Base-by-base conservation (phyloP, 2,113 vertebrate genomes). In the Catharus bicknelli region DNA sequence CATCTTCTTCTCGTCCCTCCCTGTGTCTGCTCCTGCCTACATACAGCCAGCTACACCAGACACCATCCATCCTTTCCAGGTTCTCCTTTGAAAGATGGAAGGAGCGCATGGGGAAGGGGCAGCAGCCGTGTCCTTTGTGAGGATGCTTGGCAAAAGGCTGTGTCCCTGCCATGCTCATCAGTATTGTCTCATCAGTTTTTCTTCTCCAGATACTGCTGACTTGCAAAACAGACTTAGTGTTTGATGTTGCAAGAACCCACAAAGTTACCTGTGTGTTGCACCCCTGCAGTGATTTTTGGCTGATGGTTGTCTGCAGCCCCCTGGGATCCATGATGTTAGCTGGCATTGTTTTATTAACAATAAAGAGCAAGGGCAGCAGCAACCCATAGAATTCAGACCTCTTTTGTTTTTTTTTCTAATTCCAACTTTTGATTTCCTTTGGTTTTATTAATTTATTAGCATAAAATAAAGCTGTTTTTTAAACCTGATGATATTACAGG, bases 301-400 rank as follows among this genome's bases (percentile, higher is more conserved):
- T 69, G 50, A 7, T 59, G 23, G 21, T 4, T 72, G 5, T 45
- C 19, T 14, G 5, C 26, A 87, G 47, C 5, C 17, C 10, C 10
- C 6, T 3, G 2, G 16, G 18, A 43, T 16, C 9, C 2, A 2
- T 30, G 11, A 29, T 23, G 2, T 2, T 57, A 7, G 4, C 1
- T 76, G 16, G 18, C 22, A 23, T 58, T 36, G 29, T 5, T 64
- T 22, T 38, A 32, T 14, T 45, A 50, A 38, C 9, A 84, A 80
- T 63, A n/a, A 81, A 59, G 26, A 55, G 17, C 17, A 87, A 50
- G 2, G 4, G 17, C 26, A 79, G 30, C 30, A 53, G 10, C 27
- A 63, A 47, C 21, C 8, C 1, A 1, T 1, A 5, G 14, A 54
- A 8, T 50, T 45, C 19, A 40, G 11, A 54, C 14, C 11, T 47